Base-by-base conservation (phyloP, 2,888 invertebrate genomes). In the Archips xylosteana region DNA sequence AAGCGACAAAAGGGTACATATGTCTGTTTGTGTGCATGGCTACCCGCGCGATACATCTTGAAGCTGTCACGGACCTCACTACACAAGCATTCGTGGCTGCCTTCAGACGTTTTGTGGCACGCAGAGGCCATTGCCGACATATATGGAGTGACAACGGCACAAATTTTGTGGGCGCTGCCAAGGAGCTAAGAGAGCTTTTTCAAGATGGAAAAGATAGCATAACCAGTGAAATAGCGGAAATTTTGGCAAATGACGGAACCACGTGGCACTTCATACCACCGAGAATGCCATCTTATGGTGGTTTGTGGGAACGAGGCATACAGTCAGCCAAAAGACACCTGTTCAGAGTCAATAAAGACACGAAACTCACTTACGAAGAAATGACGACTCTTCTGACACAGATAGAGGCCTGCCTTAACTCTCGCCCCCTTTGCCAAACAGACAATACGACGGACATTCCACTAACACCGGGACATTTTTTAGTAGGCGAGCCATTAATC, bases 121-220 rank as follows among this genome's bases (percentile, higher is more conserved):
- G 75, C 15, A 62, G 76, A 54, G 77, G 77, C 2, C 74, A 75
- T 49, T 77, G 74, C 23, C 12, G 23, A 54, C 34, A 78, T n/a
- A 0, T 79, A n/a, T 78, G 74, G 70, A 77, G 78, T 51, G 79
- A 79, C 34, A 76, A 79, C 60, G 77, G 75, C 1, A 76, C 77
- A 0, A 78, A 78, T 57, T 79, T 79, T 60, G 74, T 77, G 3
- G 79, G 77, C 10, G 76, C 76, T 47, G 71, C 63, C 0, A 76
- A 66, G 42, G 75, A 76, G 12, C 54, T 77, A 8, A 75, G 71
- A 47, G 34, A 71, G 1, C 15, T 76, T 10, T 74, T 76, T 63
- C 39, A 36, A 9, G 15, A 13, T 13, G 66, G 51, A 3, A 75
- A 64, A 34, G 12, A 66, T 1, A 61, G 9, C 5, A 32, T 77